Evolutionary conservation across 2,797 vertebrate genomes (phyloP), one percentile per base, ranked within the genome.

Genomic region (Semotilus atromaculatus): DNA sequence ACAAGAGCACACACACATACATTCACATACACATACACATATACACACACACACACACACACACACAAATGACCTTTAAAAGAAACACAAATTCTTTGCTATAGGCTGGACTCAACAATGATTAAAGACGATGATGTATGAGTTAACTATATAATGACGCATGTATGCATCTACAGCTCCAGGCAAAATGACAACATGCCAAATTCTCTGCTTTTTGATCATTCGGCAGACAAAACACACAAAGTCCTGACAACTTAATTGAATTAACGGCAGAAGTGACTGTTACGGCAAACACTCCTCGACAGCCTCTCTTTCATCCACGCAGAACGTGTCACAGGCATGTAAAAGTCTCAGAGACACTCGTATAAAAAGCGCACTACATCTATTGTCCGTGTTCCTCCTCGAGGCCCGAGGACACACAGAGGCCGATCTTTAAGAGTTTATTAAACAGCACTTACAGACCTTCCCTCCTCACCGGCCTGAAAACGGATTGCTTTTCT

Each of bases 361-460:
- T 36, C 21, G 76, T 2, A 3, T 45, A 70, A 71, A 86, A 64
- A 80, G 14, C 53, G 13, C 14, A 2, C 31, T 26, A 13, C 78
- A 53, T 68, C 62, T 73, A 75, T 70, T 86, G 53, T 82, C 14
- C 13, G 14, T 23, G 14, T 3, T 23, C 14, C 38, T 48, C 60
- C 80, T 23, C 29, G 66, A 58, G 36, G 68, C 76, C 51, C 1
- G 31, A 29, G 76, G 64, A 80, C 60, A 64, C 29, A 83, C 80
- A 64, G 67, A 68, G 23, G 34, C 48, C 7, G 55, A 64, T 40
- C 82, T 82, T 60, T 70, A 70, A 66, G 81, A 73, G 73, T 87
- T 85, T 86, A 87, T 87, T 86, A 84, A 84, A 85, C 5, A 67
- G 38, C 81, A 82, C 81, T 73, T 43, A 82, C 3, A 29, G 31